Evolutionary conservation across 2,888 invertebrate species (phyloP).

Genomic region (Deilephila porcellus): DNA sequence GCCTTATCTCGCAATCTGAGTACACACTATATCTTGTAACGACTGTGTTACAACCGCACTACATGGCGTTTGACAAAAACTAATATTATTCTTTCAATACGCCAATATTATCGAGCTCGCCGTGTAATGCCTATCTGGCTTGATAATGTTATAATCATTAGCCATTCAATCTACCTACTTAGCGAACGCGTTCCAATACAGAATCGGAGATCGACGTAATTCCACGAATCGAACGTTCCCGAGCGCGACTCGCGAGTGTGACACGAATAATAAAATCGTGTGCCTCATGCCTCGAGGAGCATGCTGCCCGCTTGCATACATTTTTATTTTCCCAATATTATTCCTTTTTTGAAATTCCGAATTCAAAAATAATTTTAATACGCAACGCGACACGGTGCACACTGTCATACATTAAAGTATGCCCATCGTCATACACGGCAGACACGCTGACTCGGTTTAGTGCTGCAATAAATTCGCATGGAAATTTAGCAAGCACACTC

Average conservation of each 20-base stretch:
- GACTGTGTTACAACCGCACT: conserved; percentile 64
- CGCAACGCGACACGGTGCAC: conserved; percentile 24
- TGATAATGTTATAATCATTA: conserved; percentile 43
- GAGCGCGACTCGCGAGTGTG: conserved; percentile 23
- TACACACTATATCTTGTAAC: conserved; percentile 73
- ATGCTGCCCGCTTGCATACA: conserved; percentile 13
- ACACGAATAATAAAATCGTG: conserved; percentile 32
- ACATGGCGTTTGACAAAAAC: conserved; percentile 56
- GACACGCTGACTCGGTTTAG: conserved; percentile 60
- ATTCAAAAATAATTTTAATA: conserved; percentile 23
- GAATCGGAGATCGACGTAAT: conserved; percentile 29
- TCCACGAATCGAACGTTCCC: conserved; percentile 31
- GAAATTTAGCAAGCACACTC: conserved; percentile 67
- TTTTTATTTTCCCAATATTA: conserved; percentile 7
- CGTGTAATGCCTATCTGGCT: conserved; percentile 30
- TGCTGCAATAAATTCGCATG: conserved; percentile 66
- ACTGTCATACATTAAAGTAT: not conserved
- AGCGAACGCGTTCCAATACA: conserved; percentile 25
- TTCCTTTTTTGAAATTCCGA: conserved; percentile 19
- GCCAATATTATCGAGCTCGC: conserved; percentile 27
- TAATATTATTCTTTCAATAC: conserved; percentile 30
- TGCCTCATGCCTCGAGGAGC: conserved; percentile 2
- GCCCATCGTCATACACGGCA: conserved; percentile 30
- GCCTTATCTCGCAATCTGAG: conserved; percentile 71
- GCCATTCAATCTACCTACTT: conserved; percentile 26